Evolutionary conservation across 2,888 invertebrate genomes (phyloP).

Genomic region (Leucophora obtusa): DNA sequence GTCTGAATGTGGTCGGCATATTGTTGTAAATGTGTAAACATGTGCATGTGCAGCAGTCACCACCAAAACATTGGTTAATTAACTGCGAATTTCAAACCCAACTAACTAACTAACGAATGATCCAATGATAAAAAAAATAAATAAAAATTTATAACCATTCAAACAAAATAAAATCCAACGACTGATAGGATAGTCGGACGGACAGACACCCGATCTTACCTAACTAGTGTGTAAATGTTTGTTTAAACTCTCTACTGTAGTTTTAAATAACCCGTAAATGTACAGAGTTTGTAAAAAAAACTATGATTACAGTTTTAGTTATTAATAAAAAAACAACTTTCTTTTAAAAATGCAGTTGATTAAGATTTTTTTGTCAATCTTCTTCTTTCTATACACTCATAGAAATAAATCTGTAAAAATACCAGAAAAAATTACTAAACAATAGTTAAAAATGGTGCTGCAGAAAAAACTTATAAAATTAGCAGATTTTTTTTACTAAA

Average conservation of each 20-base stretch:
- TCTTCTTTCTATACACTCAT: too few relatives aligned
- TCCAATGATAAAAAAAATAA: not conserved
- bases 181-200: not conserved
- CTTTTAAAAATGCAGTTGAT: too few relatives aligned
- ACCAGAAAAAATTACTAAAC: too few relatives aligned
- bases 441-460: too few relatives aligned
- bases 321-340: too few relatives aligned
- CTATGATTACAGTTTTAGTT: not conserved
- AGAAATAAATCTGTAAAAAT: too few relatives aligned
- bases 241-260: not conserved
- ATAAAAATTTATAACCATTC: not conserved
- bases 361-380: too few relatives aligned
- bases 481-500: too few relatives aligned
- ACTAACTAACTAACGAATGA: constrained; percentile 1
- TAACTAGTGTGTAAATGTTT: not conserved
- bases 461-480: too few relatives aligned
- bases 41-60: constrained; percentile 42
- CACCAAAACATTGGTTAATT: constrained; percentile 40
- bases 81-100: constrained; percentile 32
- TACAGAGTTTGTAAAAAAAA: not conserved
- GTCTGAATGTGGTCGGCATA: not conserved
- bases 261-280: not conserved
- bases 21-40: constrained; percentile 42
- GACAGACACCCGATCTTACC: not conserved
- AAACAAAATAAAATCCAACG: not conserved